Percentiles rank a stretch among this genome's conserved stretches.
These are phyloP conservation scores for Hozukius guyotensis DNA, from an alignment of 2,797 vertebrate genomes.

Conservation along the genomic window DNA sequence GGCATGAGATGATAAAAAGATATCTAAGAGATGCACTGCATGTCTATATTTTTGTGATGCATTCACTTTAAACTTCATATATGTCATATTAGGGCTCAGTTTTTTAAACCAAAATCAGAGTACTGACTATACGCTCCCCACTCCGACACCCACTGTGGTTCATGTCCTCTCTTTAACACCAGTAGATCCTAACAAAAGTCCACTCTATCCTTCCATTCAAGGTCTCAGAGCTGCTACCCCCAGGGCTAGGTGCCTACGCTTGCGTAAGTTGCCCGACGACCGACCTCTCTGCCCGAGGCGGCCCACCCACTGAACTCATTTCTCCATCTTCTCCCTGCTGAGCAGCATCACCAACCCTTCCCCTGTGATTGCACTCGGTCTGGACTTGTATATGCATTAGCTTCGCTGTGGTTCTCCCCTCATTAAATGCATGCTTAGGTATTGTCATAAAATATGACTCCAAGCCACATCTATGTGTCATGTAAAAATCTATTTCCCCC, in stretches of 20 bases:
- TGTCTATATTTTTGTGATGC: constrained; percentile 21
- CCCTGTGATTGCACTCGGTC: constrained; percentile 29
- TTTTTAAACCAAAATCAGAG: constrained; percentile 29
- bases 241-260: constrained; percentile 27
- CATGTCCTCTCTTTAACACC: constrained; percentile 34
- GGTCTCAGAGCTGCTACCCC: constrained; percentile 43
- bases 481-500: constrained; percentile 48
- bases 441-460: constrained; percentile 63
- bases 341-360: constrained; percentile 35
- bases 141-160: constrained; percentile 22
- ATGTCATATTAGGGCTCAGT: constrained; percentile 17
- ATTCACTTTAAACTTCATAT: constrained; percentile 18
- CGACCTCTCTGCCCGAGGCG: constrained; percentile 51
- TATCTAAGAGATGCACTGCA: constrained; percentile 40
- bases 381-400: constrained; percentile 45
- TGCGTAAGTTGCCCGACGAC: constrained; percentile 34
- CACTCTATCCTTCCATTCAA: constrained; percentile 40
- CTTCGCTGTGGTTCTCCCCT: constrained; percentile 17
- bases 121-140: constrained; percentile 1
- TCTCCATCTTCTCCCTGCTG: constrained; percentile 50
- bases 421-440: constrained; percentile 57
- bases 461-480: constrained; percentile 58
- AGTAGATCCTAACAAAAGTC: constrained; percentile 50
- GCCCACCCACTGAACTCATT: constrained; percentile 66
- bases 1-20: constrained; percentile 74